These are phyloP conservation scores for Nymphalis c-album DNA, from an alignment of 2,888 invertebrate species.

Conservation along the genomic window DNA sequence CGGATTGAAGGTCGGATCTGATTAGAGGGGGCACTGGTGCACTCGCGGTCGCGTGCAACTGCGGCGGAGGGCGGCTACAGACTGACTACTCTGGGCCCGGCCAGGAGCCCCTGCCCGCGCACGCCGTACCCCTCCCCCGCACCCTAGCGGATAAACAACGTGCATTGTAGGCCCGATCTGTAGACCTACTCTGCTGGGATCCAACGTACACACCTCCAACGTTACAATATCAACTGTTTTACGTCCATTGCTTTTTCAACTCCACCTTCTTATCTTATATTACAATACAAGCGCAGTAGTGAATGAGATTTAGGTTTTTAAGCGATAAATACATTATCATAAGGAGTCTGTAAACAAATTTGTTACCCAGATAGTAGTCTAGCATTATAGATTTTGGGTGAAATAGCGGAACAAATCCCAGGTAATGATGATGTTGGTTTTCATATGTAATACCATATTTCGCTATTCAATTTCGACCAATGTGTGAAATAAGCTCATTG, in stretches of 20 bases:
- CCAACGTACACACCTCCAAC: constrained; percentile 55
- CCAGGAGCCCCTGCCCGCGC: constrained; percentile 60
- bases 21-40: constrained; percentile 57
- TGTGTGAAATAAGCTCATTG: constrained; percentile 25
- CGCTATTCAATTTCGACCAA: constrained; percentile 22
- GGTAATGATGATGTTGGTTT: constrained; percentile 48
- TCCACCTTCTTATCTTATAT: not conserved
- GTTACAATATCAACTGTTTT: constrained; percentile 40
- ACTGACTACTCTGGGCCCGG: constrained; percentile 71
- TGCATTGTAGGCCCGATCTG: constrained; percentile 79
- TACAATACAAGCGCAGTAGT: constrained; percentile 38
- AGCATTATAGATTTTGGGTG: constrained; percentile 74
- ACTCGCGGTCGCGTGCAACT: constrained; percentile 65
- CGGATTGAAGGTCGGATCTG: constrained; percentile 76
- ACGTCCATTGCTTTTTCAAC: constrained; percentile 36
- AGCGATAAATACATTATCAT: constrained; percentile 42
- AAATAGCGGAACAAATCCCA: constrained; percentile 57
- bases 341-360: constrained; percentile 63
- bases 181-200: constrained; percentile 60
- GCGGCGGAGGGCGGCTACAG: constrained; percentile 66
- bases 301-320: constrained; percentile 36
- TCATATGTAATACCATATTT: constrained; percentile 27
- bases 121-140: constrained; percentile 51
- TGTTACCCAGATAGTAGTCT: constrained; percentile 66
- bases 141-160: constrained; percentile 78